Evolutionary conservation across 2,797 vertebrate species (phyloP), one percentile per base, ranked within the genome.

Genomic region (Melopsittacus undulatus): DNA sequence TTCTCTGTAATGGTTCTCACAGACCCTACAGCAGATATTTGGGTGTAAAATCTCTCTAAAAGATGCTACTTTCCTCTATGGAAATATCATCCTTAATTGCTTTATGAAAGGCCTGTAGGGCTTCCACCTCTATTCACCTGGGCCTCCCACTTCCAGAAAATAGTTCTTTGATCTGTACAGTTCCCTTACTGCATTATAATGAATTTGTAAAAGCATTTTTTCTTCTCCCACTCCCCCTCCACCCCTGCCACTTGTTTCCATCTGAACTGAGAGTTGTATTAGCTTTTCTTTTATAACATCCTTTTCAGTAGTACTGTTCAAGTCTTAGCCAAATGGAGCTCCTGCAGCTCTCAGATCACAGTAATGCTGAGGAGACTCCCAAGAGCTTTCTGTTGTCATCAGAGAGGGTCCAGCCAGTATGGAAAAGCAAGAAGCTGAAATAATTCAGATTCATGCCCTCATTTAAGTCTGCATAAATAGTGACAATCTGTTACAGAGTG

Each of bases 61-160:
- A 83, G 24, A 68, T 79, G 32, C 36, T 94, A 27, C 61, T 68
- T 95, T 90, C 36, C 42, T 34, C 43, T 93, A 51, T 75, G 84
- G 93, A 93, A 94, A 93, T 90, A 90, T 66, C n/a, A 59, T 49
- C 57, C 48, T 90, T 93, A 92, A 92, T 83, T 91, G n/a, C 64
- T 87, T 89, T 89, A 80, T 72, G 48, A 93, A 95, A 92, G 75
- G 20, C 61, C 77, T 92, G 27, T 67, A 84, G 48, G 78, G 43
- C 38, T 87, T 84, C 78, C 51, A 93, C 72, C 26, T 85, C 38
- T 87, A 11, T 87, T 90, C 89, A 95, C 67, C 72, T 87, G 70
- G 92, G 72, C 72, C 26, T 89, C 70, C 72, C n/a, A 89, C 63
- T 87, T 74, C 45, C 19, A 84, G 78, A 93, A 96, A 93, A 89